These are phyloP conservation scores for Atta cephalotes DNA, from an alignment of 1,140 invertebrate genomes.

Conservation along the genomic window DNA sequence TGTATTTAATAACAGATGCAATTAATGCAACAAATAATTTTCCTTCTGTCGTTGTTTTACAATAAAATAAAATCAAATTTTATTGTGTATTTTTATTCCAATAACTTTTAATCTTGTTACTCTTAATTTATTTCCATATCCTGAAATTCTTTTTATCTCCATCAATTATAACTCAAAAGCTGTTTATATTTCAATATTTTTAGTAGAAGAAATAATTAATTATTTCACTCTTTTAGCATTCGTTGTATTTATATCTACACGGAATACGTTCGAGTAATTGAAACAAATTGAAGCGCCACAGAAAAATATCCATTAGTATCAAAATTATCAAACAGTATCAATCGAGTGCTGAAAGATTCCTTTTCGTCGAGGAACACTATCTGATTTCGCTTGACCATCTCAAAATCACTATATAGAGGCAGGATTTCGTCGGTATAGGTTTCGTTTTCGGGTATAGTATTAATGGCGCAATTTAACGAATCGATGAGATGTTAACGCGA, in stretches of 20 bases:
- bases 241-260: neutral
- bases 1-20: neutral
- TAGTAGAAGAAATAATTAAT: neutral
- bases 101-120: neutral
- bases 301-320: slow-evolving; percentile 5
- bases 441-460: neutral
- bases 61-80: neutral
- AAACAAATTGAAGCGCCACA: slow-evolving; percentile 1
- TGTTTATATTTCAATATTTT: neutral
- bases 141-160: neutral
- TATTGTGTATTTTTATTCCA: neutral
- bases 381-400: slow-evolving; percentile 10
- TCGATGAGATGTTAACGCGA: slow-evolving; percentile 25
- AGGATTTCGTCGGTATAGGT: slow-evolving; percentile 11
- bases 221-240: neutral
- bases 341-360: neutral
- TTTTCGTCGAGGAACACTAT: neutral
- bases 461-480: slow-evolving; percentile 52
- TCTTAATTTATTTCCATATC: neutral
- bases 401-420: neutral
- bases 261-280: neutral
- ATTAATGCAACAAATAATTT: neutral
- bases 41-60: neutral
- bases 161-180: neutral
- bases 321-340: slow-evolving; percentile 15